Evolutionary conservation across 2,888 invertebrate genomes (phyloP), one percentile per base, ranked within the genome.

Genomic region (Spodoptera littoralis): DNA sequence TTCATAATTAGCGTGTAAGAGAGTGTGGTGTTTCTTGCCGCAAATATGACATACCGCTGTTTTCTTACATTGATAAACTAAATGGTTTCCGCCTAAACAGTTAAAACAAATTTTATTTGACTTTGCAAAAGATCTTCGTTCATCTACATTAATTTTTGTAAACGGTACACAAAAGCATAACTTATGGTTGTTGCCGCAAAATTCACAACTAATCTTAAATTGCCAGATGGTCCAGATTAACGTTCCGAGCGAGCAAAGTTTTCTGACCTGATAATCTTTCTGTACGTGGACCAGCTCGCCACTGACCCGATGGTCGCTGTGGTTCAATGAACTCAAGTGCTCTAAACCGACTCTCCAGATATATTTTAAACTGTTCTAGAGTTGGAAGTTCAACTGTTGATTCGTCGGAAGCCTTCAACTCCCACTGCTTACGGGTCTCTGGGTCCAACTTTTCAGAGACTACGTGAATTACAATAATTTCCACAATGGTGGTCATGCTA

Each of bases 41-140:
- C 48, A 49, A 3, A 49, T n/a, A 8, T n/a, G 5, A 30, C 48
- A 49, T n/a, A 11, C 13, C 50, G 50, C 36, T 18, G 50, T 22
- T 30, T 30, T 41, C 18, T 18, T 41, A 18, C 50, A 50, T 22
- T 41, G 50, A 22, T 50, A 41, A 18, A 41, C 50, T 22, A 50
- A 41, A 50, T 50, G 50, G 36, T 50, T 50, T 6, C 50, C 41
- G 18, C 18, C 50, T 18, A 50, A 36, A 50, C 50, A 50, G 18
- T 50, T 50, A 41, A 50, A 50, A n/a, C 48, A 49, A 50, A 50
- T 50, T 18, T 50, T 50, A 18, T 41, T 50, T 11, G 11, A 9
- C 18, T 50, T 41, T 8, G 36, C 50, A 41, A 51, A 51, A 13
- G 41, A 18, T 12, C 42, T 12, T 2, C 52, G 42, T 24, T 52